Percentiles rank a stretch among this genome's conserved stretches.
phyloP scores from a whole-genome alignment of 2,888 invertebrate genomes.

The Pollenia amentaria region DNA sequence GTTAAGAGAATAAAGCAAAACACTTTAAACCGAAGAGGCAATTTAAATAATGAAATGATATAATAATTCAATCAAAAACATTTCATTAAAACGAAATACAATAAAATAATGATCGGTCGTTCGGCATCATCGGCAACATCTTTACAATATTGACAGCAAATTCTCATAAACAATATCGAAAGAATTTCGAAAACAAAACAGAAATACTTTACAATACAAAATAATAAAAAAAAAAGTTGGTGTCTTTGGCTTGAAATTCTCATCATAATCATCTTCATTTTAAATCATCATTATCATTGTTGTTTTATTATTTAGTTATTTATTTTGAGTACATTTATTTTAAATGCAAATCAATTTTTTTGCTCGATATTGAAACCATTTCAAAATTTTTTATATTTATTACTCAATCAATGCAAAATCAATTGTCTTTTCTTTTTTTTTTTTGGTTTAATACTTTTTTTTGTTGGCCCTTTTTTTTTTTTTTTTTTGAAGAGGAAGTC shows the following conservation, averaged over 20 bases:
- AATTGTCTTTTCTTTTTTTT: slow-evolving; percentile 50
- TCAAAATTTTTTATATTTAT: slow-evolving; percentile 72
- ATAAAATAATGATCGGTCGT: slow-evolving; percentile 38
- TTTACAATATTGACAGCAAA: neutral
- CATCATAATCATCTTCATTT: slow-evolving; percentile 23
- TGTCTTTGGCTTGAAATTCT: slow-evolving; percentile 32
- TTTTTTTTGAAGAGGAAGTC: slow-evolving; percentile 57
- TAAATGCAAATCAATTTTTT: slow-evolving; percentile 70
- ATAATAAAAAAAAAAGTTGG: slow-evolving; percentile 34
- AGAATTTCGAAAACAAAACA: neutral
- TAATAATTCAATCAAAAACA: slow-evolving; percentile 74
- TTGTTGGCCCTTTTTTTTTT: neutral
- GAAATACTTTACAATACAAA: neutral
- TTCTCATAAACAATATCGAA: slow-evolving; percentile 1
- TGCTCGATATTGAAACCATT: slow-evolving; percentile 34
- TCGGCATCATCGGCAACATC: neutral
- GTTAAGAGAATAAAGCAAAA: neutral
- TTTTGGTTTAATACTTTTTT: neutral
- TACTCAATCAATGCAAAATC: slow-evolving; percentile 73
- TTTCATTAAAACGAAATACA: slow-evolving; percentile 74
- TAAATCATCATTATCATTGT: slow-evolving; percentile 19
- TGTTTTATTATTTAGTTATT: slow-evolving; percentile 50
- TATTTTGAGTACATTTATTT: slow-evolving; percentile 69
- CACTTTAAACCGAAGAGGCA: slow-evolving; percentile 1
- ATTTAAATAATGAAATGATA: slow-evolving; percentile 54